Evolutionary conservation across 1,140 invertebrate genomes (phyloP), one percentile per base, ranked within the genome.

Genomic region (Watersipora subatra): DNA sequence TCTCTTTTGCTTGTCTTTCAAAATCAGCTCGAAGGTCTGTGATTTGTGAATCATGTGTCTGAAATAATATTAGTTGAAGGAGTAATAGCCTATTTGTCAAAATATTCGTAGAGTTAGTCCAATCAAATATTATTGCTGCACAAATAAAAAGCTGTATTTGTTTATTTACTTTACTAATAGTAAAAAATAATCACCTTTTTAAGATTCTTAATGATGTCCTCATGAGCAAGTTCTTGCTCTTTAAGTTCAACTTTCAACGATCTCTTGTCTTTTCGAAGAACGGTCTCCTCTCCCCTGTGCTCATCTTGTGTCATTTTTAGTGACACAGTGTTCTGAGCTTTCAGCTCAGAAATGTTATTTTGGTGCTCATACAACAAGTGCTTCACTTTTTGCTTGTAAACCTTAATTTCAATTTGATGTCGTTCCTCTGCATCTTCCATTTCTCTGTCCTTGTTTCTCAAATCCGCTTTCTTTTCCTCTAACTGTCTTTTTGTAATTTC

Each of bases 331-430:
- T 86, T 85, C 72, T 91, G 87, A 7, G 88, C 86, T 77, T 89
- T 63, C 24, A 87, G 80, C 73, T 89, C 87, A 0, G 89, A 86
- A 57, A 90, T 83, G 72, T 88, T 87, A 30, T 86, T 88, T 74
- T 93, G 89, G 73, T 94, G 91, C 74, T 93, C 91, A 77, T 92
- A 93, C 78, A 93, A 86, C 25, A 94, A 81, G 79, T 92, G 90
- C 73, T 93, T 93, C 15, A 94, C 88, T 84, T 92, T 93, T 76
- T 94, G 90, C 79, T 92, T 92, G 69, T 89, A 89, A 57, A 89
- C 77, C 78, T 91, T 91, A 17, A 93, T 83, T 73, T 94, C 87
- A 22, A 86, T 85, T 73, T 93, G 89, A 72, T 93, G 91, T 72
- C 89, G 86, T 74, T 93, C 90, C 73, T 87, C 85, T 0, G 87